Evolutionary conservation across 2,113 vertebrate genomes (phyloP), one percentile per base, ranked within the genome.

Genomic region (Heloderma charlesbogerti): DNA sequence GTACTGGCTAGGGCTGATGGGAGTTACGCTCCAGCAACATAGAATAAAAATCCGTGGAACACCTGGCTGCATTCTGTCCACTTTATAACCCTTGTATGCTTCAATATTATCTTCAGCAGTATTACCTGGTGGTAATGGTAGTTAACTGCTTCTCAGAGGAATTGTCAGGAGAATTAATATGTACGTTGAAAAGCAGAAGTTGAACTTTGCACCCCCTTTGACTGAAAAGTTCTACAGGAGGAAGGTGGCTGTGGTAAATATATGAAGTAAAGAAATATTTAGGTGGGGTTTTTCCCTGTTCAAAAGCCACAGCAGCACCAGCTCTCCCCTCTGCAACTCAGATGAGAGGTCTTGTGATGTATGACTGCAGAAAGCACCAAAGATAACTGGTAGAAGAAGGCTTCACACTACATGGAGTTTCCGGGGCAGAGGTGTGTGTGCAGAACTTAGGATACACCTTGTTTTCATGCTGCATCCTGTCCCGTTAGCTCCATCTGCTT

Each of bases 61-160:
- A 10, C 37, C 13, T 60, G 86, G 13, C 71, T 40, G 25, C n/a
- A 31, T 74, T 57, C 60, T 87, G 51, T 54, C 34, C 34, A 20
- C 34, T 48, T 71, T n/a, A 31, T 51, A 71, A 75, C 48, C 45
- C 22, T 16, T 87, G 31, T n/a, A 25, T 6, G 20, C 48, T 74
- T 72, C 16, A 51, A 67, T 48, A 45, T 69, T 27, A 66, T 78
- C 34, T 4, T 54, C 69, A 0, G 8, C 27, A 51, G 71, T 16
- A 0, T 78, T 25, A 0, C 0, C 29, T 60, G 71, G 1, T 16
- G 79, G 60, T 3, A 3, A 54, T 43, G 13, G 0, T 51, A 29
- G 54, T 77, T 0, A 48, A 40, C 71, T 40, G 0, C 8, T 66
- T 72, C 6, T 0, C 0, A 80, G 0, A 7, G 57, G 82, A 40